Evolutionary conservation across 2,888 invertebrate genomes (phyloP), one percentile per base, ranked within the genome.

Genomic region (Heliconius hortense): DNA sequence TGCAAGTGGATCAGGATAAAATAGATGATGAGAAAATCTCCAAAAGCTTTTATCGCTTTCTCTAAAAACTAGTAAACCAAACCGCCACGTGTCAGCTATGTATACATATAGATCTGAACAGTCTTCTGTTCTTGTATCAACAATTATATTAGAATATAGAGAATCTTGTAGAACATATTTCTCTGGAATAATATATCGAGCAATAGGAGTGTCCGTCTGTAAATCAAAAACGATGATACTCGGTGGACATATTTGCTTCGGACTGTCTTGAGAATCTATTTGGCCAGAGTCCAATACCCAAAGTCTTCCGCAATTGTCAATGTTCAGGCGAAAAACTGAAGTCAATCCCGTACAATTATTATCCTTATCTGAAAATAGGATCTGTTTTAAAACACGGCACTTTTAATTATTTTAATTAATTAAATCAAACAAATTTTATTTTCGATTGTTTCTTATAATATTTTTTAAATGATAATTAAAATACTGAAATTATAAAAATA

Each of bases 201-300:
- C 91, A 5, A 97, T 84, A 15, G 96, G 84, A 75, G 90, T 84
- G 84, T 97, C 96, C 0, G 95, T 96, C 35, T 90, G 86, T 35
- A 97, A 90, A 83, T 97, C 96, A 84, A 96, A 97, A 13, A 97
- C 95, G 10, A 96, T 94, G 70, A 97, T 94, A 81, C 96, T 95
- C 0, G 97, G 97, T 0, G 96, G 96, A 82, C 97, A 97, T 26
- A 96, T 88, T 85, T 96, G 96, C 78, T 95, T 95, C 0, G 96
- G 95, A 72, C 92, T 92, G n/a, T 92, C 90, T 82, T 95, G 95
- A 1, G 96, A 95, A 82, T 97, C 95, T 5, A 96, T 95, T 84
- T 96, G 96, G 0, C 97, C 97, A 0, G 97, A 96, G 87, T 97
- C 97, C 76, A 97, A 90, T 0, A 97, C 95, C 97, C 97, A 97